Evolutionary conservation across 2,797 vertebrate species (phyloP), one percentile per base, ranked within the genome.

Genomic region (Oceanodroma leucorhoa): DNA sequence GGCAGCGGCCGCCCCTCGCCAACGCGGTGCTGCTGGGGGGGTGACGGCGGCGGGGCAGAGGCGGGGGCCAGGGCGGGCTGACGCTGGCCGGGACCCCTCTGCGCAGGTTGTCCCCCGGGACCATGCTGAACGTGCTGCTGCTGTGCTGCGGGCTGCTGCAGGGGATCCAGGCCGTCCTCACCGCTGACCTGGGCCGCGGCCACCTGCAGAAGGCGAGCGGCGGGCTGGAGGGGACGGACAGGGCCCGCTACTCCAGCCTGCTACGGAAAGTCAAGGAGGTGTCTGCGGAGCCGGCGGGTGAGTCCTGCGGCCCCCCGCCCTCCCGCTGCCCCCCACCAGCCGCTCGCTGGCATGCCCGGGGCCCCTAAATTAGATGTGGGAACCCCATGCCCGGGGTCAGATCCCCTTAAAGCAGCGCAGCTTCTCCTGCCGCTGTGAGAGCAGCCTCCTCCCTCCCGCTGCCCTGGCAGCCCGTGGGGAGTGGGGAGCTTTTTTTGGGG

Each of bases 61-160:
- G 40, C 2, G 10, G 36, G 65, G 41, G 12, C 15, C 17, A 48
- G 41, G 19, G 43, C 0, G 6, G 2, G 34, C 53, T 94, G 69
- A 90, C 1, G 1, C 45, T 7, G 57, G 10, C 66, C 0, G 5
- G 27, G 55, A 27, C 14, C 36, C 24, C 19, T 45, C 45, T n/a
- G 29, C 0, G 3, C 94, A 96, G 96, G 80, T 48, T 78, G 65
- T 27, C n/a, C 34, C 50, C 57, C 27, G 53, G 97, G 93, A 97
- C 61, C 91, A 98, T 98, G 98, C 87, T 98, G 97, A 96, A 95
- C 2, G 30, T 90, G 69, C 70, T 97, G 89, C 86, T 98, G 95
- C 95, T 98, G 91, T 98, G 97, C 81, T 97, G 96, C 3, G 97
- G 93, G 69, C 83, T 98, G 94, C 92, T 98, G 92, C 96, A 97